Evolutionary conservation across 2,113 vertebrate genomes (phyloP).

Genomic region (Phocoena sinus): DNA sequence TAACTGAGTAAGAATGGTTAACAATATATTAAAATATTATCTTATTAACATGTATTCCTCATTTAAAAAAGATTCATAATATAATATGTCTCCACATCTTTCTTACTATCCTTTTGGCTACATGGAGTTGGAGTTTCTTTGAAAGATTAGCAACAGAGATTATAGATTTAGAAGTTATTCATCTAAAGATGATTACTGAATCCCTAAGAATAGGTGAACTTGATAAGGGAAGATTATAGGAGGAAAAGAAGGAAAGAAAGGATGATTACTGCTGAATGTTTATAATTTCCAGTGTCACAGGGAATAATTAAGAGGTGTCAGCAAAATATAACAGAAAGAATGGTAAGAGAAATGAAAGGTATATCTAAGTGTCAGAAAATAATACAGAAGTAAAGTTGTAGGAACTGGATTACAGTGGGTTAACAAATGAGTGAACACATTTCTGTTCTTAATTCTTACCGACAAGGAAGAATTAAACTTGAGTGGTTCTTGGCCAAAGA

Average conservation of each 20-base stretch:
- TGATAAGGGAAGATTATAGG: neutral
- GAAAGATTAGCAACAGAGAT: neutral
- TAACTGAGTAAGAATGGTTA: neutral
- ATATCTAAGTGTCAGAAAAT: neutral
- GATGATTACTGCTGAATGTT: neutral
- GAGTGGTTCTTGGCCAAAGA: neutral
- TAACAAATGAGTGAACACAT: neutral
- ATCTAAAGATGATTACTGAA: neutral
- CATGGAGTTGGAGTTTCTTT: neutral
- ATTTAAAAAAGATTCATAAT: neutral
- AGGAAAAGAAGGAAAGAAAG: neutral
- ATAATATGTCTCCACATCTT: neutral
- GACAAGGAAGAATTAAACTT: neutral
- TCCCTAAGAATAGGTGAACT: neutral
- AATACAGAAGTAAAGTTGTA: neutral
- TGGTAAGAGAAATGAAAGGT: neutral
- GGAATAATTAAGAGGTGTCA: neutral
- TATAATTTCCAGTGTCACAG: neutral
- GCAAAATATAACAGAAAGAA: neutral
- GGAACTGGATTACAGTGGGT: neutral
- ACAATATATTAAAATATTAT: neutral
- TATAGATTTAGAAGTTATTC: neutral
- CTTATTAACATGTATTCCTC: neutral
- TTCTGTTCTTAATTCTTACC: neutral
- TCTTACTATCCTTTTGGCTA: neutral